phyloP scores from a whole-genome alignment of 2,888 invertebrate species.

The Pelosia muscerda region DNA sequence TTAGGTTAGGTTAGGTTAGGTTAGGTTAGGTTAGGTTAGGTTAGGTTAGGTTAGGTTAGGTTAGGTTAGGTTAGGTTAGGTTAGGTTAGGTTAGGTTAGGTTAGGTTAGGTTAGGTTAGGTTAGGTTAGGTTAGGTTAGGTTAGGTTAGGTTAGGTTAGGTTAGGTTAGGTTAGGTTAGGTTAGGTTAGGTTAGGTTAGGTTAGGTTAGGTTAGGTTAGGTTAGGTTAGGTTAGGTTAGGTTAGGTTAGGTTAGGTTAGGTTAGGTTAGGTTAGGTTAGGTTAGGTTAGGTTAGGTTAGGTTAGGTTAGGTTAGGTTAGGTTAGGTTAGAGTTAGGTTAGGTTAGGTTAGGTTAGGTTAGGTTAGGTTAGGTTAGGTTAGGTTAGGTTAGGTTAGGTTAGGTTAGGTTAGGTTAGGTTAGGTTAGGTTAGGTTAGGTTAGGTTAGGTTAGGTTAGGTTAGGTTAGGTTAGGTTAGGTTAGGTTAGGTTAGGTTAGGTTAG shows the following conservation, averaged over 20 bases:
- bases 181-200: too few species aligned
- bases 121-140: conserved; percentile 37
- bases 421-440: conserved; percentile 34
- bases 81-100: conserved; percentile 37
- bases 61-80: conserved; percentile 31
- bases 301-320: conserved; percentile 42
- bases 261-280: conserved; percentile 32
- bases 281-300: conserved; percentile 32
- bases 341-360: conserved; percentile 41
- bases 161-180: conserved; percentile 44
- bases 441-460: conserved; percentile 28
- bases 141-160: conserved; percentile 28
- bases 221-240: conserved; percentile 38
- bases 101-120: conserved; percentile 34
- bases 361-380: conserved; percentile 48
- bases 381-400: conserved; percentile 39
- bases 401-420: conserved; percentile 21
- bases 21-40: conserved; percentile 41
- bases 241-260: conserved; percentile 29
- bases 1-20: conserved; percentile 33
- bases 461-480: too few species aligned
- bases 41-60: conserved; percentile 38
- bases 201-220: conserved; percentile 46
- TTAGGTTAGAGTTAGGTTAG: conserved; percentile 43
- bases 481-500: conserved; percentile 28